A percentile compares a stretch with the other conserved stretches of the same genome.
Conservation (phyloP, 2,888 invertebrate species). For the Junonia oenone region DNA sequence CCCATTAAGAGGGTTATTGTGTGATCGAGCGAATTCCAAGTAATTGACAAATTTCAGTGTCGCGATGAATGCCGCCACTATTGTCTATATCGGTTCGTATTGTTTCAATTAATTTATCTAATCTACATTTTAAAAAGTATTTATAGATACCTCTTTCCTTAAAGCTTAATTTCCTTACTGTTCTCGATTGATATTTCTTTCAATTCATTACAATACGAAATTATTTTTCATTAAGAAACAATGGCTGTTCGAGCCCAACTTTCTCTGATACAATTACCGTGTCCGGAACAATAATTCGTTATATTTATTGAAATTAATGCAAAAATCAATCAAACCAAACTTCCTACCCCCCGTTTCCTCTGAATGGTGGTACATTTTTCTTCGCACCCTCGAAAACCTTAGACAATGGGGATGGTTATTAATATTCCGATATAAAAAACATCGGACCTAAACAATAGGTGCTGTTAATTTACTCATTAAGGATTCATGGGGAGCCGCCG, state of each 20-base stretch:
- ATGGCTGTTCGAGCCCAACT: conserved; percentile 16
- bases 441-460: conserved; percentile 71
- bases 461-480: conserved; percentile 78
- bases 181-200: neutral
- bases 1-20: conserved; percentile 67
- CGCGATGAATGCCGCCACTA: neutral
- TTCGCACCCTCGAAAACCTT: conserved; percentile 43
- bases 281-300: conserved; percentile 65
- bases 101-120: neutral
- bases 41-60: conserved; percentile 62
- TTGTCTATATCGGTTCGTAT: neutral
- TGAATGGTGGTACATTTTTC: conserved; percentile 44
- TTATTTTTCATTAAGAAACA: neutral
- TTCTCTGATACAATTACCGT: conserved; percentile 53
- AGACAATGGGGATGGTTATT: conserved; percentile 73
- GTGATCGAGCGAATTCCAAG: conserved; percentile 54
- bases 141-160: neutral
- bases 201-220: neutral
- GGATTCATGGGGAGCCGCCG: conserved; percentile 65
- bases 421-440: conserved; percentile 75
- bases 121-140: neutral
- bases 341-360: conserved; percentile 39
- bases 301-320: conserved; percentile 77
- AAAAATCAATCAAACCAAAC: conserved; percentile 73
- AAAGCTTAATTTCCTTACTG: neutral